These are phyloP conservation scores for Hippoglossus stenolepis DNA, from an alignment of 2,113 vertebrate species.

Conservation along the genomic window DNA sequence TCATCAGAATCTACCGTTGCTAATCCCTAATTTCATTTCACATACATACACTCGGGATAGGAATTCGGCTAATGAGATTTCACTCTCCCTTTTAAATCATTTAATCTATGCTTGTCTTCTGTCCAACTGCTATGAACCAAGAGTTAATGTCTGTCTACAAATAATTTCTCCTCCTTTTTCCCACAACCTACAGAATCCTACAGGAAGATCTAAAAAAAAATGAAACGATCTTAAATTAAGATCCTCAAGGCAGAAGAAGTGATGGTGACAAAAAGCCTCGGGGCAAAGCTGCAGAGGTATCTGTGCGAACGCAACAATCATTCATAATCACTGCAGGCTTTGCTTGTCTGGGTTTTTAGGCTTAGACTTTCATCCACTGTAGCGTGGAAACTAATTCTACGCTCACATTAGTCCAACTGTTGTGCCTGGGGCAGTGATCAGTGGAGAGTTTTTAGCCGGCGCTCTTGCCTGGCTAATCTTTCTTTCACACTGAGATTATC, in stretches of 20 bases:
- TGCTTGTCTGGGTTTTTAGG: conserved; percentile 43
- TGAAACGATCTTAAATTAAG: conserved; percentile 7
- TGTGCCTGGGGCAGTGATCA: conserved; percentile 74
- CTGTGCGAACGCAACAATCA: conserved; percentile 55
- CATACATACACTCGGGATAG: conserved; percentile 20
- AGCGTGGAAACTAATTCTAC: conserved; percentile 72
- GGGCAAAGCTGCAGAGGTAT: conserved; percentile 42
- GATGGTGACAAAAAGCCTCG: conserved; percentile 44
- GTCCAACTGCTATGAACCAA: conserved; percentile 1
- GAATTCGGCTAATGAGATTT: conserved; percentile 20
- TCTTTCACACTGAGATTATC: conserved; percentile 75
- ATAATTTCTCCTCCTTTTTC: conserved; percentile 41
- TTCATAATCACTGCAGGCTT: conserved; percentile 57
- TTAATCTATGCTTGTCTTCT: conserved; percentile 25
- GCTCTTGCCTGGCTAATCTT: conserved; percentile 68
- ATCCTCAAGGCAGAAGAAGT: conserved; percentile 23
- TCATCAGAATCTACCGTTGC: neutral
- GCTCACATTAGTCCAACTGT: conserved; percentile 65
- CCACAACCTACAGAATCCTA: conserved; percentile 23
- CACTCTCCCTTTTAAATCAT: conserved; percentile 28
- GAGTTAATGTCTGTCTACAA: neutral
- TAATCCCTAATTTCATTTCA: conserved; percentile 9
- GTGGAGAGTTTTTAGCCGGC: conserved; percentile 55
- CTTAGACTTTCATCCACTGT: conserved; percentile 55
- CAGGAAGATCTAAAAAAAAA: neutral